phyloP scores from a whole-genome alignment of 1,140 invertebrate species.

The Ostrea denselamellosa region DNA sequence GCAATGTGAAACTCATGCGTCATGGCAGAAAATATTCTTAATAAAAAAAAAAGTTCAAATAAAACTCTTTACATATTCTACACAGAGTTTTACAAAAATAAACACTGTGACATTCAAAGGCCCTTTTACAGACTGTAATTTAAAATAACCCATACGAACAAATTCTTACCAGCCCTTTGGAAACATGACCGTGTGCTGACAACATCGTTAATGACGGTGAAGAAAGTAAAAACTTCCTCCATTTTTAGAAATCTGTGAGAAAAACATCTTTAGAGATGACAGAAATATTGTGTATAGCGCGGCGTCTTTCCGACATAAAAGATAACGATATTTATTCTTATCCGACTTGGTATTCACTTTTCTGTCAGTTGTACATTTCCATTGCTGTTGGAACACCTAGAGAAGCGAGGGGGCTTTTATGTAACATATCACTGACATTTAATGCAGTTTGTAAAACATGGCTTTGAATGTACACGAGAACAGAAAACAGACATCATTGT shows the following conservation, averaged over 20 bases:
- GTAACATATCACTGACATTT: constrained; percentile 11
- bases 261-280: background rate
- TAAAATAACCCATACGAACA: background rate
- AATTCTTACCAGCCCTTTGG: constrained; percentile 1
- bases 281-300: background rate
- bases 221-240: background rate
- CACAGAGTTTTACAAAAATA: background rate
- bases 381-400: background rate
- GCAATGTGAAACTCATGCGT: constrained; percentile 17
- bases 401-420: background rate
- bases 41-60: constrained; percentile 18
- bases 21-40: constrained; percentile 1
- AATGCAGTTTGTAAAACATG: constrained; percentile 21
- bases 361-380: background rate
- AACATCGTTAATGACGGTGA: background rate
- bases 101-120: background rate
- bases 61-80: constrained; percentile 15
- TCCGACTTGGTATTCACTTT: background rate
- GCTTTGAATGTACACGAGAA: constrained; percentile 1
- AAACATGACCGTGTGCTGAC: background rate
- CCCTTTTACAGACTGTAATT: background rate
- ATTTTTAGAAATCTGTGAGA: background rate
- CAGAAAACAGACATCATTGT: background rate
- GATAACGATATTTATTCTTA: background rate
- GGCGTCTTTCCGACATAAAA: background rate